Evolutionary conservation across 1,140 invertebrate genomes (phyloP).

Genomic region (Eubasilissa regina): DNA sequence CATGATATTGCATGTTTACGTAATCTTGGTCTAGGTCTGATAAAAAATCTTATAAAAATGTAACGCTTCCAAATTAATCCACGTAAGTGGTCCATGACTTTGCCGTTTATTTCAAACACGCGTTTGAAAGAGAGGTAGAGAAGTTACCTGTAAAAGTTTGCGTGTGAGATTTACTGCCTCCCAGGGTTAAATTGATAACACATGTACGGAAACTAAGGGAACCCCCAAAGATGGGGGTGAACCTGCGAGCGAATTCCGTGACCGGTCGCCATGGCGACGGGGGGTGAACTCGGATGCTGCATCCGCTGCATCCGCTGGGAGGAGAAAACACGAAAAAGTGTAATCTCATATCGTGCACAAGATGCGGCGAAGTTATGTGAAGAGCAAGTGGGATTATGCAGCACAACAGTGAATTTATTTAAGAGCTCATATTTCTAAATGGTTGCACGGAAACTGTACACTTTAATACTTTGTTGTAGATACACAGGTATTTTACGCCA

Average conservation of each 20-base stretch:
- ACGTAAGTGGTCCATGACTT: conserved; percentile 9
- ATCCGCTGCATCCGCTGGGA: background rate
- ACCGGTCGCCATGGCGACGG: conserved; percentile 17
- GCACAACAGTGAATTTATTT: conserved; percentile 8
- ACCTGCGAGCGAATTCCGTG: background rate
- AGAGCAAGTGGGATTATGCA: conserved; percentile 10
- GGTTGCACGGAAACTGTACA: too few species aligned
- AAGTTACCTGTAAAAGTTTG: conserved; percentile 33
- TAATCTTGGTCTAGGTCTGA: too few species aligned
- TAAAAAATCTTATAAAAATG: background rate
- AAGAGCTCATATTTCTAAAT: background rate
- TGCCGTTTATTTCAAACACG: background rate
- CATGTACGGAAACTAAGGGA: conserved; percentile 15
- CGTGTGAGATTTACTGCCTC: conserved; percentile 27
- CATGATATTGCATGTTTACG: too few species aligned
- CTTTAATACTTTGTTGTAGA: too few species aligned
- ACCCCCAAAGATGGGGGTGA: conserved; percentile 3
- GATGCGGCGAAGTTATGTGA: conserved; percentile 9
- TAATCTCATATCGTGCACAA: conserved; percentile 17
- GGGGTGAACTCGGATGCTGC: background rate
- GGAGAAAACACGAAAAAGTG: conserved; percentile 6
- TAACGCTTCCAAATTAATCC: conserved; percentile 14
- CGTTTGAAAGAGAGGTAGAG: conserved; percentile 25
- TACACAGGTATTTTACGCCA: too few species aligned
- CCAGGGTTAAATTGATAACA: conserved; percentile 43